Evolutionary conservation across 2,888 invertebrate species (phyloP).

Genomic region (Drosophila subsilvestris): DNA sequence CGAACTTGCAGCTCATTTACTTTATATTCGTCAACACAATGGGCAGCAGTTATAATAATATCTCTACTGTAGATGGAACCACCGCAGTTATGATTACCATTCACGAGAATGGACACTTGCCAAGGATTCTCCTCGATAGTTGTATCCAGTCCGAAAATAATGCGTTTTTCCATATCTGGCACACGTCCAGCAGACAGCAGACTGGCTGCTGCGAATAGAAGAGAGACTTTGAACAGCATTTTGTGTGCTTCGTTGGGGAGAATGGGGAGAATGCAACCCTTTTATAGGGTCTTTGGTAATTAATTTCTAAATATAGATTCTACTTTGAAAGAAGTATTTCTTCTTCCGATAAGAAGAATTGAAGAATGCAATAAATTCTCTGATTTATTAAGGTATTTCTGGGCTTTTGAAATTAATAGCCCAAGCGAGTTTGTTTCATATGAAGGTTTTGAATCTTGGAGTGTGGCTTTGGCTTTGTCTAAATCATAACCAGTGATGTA

Average conservation of each 20-base stretch:
- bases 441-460: no score
- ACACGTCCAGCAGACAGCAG: neutral
- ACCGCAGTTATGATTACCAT: neutral
- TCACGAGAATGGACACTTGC: neutral
- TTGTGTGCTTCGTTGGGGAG: neutral
- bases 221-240: neutral
- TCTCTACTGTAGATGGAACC: conserved; percentile 7
- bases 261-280: neutral
- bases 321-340: neutral
- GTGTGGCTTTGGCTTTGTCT: no score
- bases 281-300: neutral
- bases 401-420: neutral
- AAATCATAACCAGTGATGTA: no score
- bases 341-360: neutral
- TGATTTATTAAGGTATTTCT: neutral
- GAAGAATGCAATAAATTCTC: neutral
- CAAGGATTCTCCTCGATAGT: conserved; percentile 5
- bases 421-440: no score
- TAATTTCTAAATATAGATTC: no score
- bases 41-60: conserved; percentile 7
- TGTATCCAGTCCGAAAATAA: neutral
- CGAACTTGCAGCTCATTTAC: neutral
- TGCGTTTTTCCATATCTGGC: neutral
- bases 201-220: neutral
- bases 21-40: neutral